Evolutionary conservation across 2,797 vertebrate species (phyloP).

Genomic region (Xerus rutilus): DNA sequence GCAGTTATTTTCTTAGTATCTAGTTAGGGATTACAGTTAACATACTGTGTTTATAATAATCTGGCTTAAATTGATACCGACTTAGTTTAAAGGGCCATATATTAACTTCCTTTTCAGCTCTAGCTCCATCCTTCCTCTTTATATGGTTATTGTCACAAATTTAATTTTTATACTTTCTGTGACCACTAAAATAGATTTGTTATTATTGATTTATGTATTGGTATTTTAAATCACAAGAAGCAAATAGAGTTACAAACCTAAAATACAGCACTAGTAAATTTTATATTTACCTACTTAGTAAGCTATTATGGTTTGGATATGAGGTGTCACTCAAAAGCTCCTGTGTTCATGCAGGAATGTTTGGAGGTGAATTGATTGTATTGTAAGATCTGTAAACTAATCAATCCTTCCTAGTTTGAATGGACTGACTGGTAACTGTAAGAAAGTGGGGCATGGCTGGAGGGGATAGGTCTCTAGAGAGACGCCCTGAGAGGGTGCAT

Average conservation of each 20-base stretch:
- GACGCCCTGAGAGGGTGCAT: too few relatives aligned
- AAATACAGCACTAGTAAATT: neutral
- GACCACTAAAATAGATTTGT: neutral
- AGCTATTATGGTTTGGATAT: too few relatives aligned
- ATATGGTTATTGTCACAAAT: neutral
- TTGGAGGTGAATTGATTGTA: too few relatives aligned
- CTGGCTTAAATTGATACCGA: too few relatives aligned
- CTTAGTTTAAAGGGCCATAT: conserved; percentile 24
- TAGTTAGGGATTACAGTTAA: neutral
- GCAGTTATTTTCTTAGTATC: conserved; percentile 22
- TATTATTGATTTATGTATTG: neutral
- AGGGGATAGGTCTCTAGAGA: too few relatives aligned
- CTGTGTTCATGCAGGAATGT: too few relatives aligned
- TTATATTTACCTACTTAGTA: neutral
- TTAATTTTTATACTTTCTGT: neutral
- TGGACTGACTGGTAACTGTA: too few relatives aligned
- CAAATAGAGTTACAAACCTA: conserved; percentile 5
- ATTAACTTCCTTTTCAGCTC: neutral
- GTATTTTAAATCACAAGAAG: conserved; percentile 26
- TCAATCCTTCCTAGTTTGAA: too few relatives aligned
- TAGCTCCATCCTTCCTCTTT: neutral
- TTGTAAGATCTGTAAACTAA: too few relatives aligned
- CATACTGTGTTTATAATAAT: conserved; percentile 22
- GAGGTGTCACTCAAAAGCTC: too few relatives aligned
- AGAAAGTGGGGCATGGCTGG: too few relatives aligned